A percentile compares a stretch with the other conserved stretches of the same genome.
These are phyloP conservation scores for Heteromormyrus szaboi DNA, from an alignment of 2,797 vertebrate species.

Conservation along the genomic window DNA sequence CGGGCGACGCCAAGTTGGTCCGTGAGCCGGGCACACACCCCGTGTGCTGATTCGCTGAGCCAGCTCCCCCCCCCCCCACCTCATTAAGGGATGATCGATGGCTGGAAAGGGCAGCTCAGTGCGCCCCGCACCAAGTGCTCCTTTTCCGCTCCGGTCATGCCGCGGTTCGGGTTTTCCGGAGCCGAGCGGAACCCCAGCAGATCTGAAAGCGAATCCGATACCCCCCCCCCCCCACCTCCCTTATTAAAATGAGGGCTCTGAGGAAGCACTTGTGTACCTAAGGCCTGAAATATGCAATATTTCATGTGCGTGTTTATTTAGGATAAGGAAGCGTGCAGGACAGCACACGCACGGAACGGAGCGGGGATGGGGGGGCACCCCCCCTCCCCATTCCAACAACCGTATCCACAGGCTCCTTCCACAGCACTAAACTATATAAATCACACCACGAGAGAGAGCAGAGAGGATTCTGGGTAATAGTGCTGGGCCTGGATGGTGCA, in stretches of 20 bases:
- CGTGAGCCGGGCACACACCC: neutral
- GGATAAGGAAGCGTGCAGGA: neutral
- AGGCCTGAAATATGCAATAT: conserved; percentile 17
- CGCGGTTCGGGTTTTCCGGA: neutral
- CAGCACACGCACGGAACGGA: neutral
- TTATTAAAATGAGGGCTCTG: conserved; percentile 5
- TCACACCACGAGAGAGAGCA: neutral
- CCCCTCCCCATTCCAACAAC: neutral
- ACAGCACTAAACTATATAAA: neutral
- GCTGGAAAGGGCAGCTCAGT: neutral
- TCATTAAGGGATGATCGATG: neutral
- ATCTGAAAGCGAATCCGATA: neutral
- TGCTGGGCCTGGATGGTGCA: neutral
- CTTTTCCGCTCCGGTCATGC: neutral
- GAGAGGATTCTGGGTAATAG: neutral
- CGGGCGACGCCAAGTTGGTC: neutral
- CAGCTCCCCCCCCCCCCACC: neutral
- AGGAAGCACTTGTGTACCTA: conserved; percentile 14
- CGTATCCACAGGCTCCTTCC: neutral
- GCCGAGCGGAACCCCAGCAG: neutral
- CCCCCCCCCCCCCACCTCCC: neutral
- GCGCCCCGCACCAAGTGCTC: no score
- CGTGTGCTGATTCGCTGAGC: neutral
- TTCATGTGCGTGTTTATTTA: conserved; percentile 13
- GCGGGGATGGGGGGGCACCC: neutral